Conservation (phyloP, 2,113 vertebrate genomes). For the Cyanoderma ruficeps region DNA sequence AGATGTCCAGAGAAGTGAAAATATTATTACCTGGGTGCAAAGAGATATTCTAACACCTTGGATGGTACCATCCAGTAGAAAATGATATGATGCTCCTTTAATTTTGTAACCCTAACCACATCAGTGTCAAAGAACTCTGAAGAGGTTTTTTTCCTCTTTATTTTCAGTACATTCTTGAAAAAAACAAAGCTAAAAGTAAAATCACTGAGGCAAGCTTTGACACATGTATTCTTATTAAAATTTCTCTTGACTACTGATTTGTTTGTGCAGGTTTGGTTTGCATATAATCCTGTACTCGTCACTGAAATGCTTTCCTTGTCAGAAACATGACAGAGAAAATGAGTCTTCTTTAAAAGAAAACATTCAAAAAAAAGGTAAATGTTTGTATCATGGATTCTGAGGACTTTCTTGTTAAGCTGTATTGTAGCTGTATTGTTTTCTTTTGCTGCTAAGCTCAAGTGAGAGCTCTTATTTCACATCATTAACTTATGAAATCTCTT, state of each 20-base stretch:
- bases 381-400: neutral
- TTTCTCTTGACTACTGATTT: constrained; percentile 2
- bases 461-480: neutral
- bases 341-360: neutral
- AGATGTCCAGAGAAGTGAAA: neutral
- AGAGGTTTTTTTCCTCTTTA: neutral
- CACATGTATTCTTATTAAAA: neutral
- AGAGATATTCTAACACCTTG: neutral
- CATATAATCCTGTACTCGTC: neutral
- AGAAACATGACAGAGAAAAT: constrained; percentile 6
- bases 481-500: neutral
- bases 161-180: neutral
- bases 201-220: neutral
- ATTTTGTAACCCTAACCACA: neutral
- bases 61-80: neutral
- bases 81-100: neutral
- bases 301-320: neutral
- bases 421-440: neutral
- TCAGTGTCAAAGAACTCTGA: neutral
- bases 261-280: neutral
- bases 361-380: neutral
- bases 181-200: neutral
- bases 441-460: neutral
- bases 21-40: neutral
- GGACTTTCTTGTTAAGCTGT: neutral